These are phyloP conservation scores for Bruchidius siliquastri DNA, from an alignment of 2,888 invertebrate species.

Conservation along the genomic window DNA sequence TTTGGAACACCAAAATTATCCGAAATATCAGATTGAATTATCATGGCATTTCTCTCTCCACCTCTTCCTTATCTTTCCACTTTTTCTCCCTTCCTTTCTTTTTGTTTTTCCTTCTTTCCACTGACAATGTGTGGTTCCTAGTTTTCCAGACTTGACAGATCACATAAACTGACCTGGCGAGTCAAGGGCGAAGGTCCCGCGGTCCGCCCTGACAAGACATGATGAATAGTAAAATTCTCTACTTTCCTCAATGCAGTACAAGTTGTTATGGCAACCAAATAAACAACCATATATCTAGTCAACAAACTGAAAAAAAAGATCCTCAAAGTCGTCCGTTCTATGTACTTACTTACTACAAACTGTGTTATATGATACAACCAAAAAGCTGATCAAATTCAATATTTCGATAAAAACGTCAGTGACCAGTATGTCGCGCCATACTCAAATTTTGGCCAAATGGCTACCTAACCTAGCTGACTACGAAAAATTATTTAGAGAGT, in stretches of 20 bases:
- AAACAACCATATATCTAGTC: neutral
- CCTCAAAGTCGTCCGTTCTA: neutral
- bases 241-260: neutral
- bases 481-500: constrained; percentile 50
- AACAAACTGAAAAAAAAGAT: neutral
- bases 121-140: too few relatives aligned
- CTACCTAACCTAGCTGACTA: constrained; percentile 54
- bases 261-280: neutral
- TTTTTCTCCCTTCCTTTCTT: too few relatives aligned
- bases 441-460: constrained; percentile 50
- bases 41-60: too few relatives aligned
- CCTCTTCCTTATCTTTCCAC: too few relatives aligned
- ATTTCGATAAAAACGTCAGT: neutral
- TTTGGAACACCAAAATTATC: too few relatives aligned
- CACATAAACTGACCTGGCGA: too few relatives aligned
- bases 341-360: neutral
- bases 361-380: neutral
- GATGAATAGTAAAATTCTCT: too few relatives aligned
- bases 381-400: neutral
- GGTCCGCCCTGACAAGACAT: too few relatives aligned
- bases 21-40: too few relatives aligned
- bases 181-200: too few relatives aligned
- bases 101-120: too few relatives aligned
- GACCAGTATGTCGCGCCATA: constrained; percentile 40
- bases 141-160: too few relatives aligned